Evolutionary conservation across 2,888 invertebrate genomes (phyloP), one percentile per base, ranked within the genome.

Genomic region (Brachynemurus nebulosus): DNA sequence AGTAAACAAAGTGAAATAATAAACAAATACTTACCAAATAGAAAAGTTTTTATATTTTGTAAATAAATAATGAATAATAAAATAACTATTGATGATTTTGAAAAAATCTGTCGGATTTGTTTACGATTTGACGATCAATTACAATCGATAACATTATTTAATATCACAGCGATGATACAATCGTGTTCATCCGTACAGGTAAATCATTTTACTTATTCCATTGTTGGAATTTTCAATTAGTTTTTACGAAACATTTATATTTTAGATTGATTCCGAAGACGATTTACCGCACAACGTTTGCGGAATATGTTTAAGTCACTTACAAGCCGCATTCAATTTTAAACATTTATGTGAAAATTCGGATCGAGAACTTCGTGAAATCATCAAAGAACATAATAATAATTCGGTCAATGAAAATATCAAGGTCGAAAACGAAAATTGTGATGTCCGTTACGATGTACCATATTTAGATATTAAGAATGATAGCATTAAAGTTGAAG

Each of bases 321-420:
- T 37, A 18, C 18, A 18, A 18, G 19, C n/a, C 4, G 37, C 37
- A 2, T 37, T 19, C 17, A 20, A 37, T 37, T 37, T 37, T 17
- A 37, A 37, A 19, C 19, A 19, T 37, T 37, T 37, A 37, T 37
- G 19, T 11, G 37, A 37, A 37, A 18, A 37, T 18, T 37, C 37
- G 2, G 37, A 37, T 18, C 6, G 18, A 4, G 18, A 19, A 37
- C 17, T 37, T 2, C 37, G 37, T 8, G 19, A 37, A 37, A 18
- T 37, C 11, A 20, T 37, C 4, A 19, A 37, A n/a, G 12, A 19
- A 18, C 7, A 12, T 20, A n/a, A 37, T 20, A 18, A 37, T 11
- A 18, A 18, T 11, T 11, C 3, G 8, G n/a, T n/a, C n/a, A 19
- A n/a, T n/a, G n/a, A n/a, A n/a, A n/a, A n/a, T n/a, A n/a, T 7